Conservation (phyloP, 2,113 vertebrate species). For the Toxostoma redivivum region DNA sequence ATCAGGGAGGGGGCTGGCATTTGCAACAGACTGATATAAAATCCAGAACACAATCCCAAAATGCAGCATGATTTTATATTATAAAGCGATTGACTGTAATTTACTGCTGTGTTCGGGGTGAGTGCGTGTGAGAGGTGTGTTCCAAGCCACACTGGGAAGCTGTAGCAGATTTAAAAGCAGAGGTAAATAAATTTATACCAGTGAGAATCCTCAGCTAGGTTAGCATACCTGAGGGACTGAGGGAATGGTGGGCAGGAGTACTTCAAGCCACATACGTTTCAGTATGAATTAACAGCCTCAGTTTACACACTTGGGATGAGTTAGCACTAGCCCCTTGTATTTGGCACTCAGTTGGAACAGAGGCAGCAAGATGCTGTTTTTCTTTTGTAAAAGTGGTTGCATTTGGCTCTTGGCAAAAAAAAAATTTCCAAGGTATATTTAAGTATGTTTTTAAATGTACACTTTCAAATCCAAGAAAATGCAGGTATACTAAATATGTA, state of each 20-base stretch:
- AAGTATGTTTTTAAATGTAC: neutral
- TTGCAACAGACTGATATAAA: rapidly evolving
- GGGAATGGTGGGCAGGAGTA: neutral
- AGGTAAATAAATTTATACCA: neutral
- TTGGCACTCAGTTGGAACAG: neutral
- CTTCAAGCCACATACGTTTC: neutral
- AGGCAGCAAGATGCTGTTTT: neutral
- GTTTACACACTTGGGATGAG: neutral
- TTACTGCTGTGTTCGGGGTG: neutral
- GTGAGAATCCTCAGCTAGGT: neutral
- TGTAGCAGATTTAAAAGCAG: neutral
- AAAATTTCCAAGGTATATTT: neutral
- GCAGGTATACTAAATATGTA: neutral
- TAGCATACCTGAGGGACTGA: neutral
- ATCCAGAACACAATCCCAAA: neutral
- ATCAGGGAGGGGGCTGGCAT: neutral
- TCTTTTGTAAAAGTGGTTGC: neutral
- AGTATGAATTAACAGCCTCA: neutral
- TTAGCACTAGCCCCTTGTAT: neutral
- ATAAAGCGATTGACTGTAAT: neutral
- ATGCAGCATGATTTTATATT: neutral
- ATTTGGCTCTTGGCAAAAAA: neutral
- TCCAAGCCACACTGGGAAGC: neutral
- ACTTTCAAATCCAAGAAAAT: neutral
- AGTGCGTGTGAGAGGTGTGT: no score